Base-by-base conservation (phyloP, 2,797 vertebrate genomes). In the Phaenicophaeus curvirostris region DNA sequence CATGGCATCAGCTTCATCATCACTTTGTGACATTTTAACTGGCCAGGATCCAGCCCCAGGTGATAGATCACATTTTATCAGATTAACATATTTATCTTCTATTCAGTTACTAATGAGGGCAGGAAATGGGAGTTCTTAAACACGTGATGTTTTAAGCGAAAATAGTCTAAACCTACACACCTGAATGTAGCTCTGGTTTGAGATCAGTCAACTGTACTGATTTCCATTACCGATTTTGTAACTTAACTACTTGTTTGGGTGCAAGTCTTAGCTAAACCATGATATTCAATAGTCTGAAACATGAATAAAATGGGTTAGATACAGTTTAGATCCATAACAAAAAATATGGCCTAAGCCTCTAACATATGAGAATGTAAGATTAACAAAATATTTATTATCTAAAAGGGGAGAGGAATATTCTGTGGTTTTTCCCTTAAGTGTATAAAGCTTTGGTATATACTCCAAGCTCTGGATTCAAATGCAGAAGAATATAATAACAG, bases 1-100 rank as follows among this genome's bases (percentile, higher is more conserved):
- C 13, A 18, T 2, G 71, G 11, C 0, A 0, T 30, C 51, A 63
- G 25, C 31, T 54, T 85, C 28, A 61, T 16, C 27, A 57, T 71
- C 31, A 35, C 13, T 41, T 8, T 17, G 19, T 3, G 3, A 20
- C 2, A 13, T 14, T 28, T 85, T 58, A 35, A 5, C 31, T 42
- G 72, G 33, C 25, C 31, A 66, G 66, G 30, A 80, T 61, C 25
- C 69, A 74, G 25, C 20, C 50, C 15, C 16, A 59, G 10, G 12
- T 21, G 31, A 66, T 18, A 51, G 57, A 17, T 85, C 25, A 31
- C 5, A 5, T 71, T 82, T 85, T 48, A 37, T 46, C 6, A 3
- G 11, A 87, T 68, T 51, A 83, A 4, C 9, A 12, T 27, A 51
- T 41, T 66, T 81, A 31, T 69, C 25, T 65, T 53, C 9, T 35